Evolutionary conservation across 2,888 invertebrate genomes (phyloP).

Genomic region (Lasioglossum vierecki): DNA sequence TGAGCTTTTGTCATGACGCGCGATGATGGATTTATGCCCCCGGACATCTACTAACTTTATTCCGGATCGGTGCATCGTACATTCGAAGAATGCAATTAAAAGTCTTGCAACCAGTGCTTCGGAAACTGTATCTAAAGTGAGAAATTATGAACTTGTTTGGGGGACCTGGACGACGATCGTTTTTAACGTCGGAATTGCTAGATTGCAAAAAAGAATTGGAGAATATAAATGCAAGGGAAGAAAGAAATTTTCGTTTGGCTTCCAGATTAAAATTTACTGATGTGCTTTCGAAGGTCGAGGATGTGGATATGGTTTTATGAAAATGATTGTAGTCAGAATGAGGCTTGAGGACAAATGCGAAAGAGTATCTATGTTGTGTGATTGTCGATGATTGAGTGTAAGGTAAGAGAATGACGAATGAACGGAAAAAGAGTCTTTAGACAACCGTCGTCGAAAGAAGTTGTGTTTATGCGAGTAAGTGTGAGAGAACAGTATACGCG

Average conservation of each 20-base stretch:
- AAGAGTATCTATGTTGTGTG: too few species aligned
- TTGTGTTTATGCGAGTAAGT: too few species aligned
- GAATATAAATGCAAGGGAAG: not conserved
- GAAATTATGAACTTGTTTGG: not conserved
- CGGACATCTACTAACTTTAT: not conserved
- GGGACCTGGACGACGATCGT: not conserved
- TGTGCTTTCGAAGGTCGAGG: not conserved
- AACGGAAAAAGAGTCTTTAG: too few species aligned
- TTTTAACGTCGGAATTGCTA: not conserved
- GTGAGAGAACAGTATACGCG: too few species aligned
- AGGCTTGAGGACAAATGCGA: too few species aligned
- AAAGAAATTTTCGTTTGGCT: not conserved
- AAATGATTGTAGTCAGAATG: too few species aligned
- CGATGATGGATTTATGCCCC: slow-evolving; percentile 31
- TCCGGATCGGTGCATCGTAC: not conserved
- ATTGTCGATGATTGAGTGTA: too few species aligned
- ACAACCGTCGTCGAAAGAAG: too few species aligned
- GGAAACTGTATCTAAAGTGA: not conserved
- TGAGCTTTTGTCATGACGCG: slow-evolving; percentile 15
- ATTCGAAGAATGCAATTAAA: not conserved
- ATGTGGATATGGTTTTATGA: too few species aligned
- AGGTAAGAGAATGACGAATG: too few species aligned
- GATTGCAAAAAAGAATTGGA: not conserved
- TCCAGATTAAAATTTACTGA: not conserved
- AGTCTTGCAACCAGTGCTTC: not conserved